These are phyloP conservation scores for Monochamus alternatus DNA, from an alignment of 2,888 invertebrate species.

Conservation along the genomic window DNA sequence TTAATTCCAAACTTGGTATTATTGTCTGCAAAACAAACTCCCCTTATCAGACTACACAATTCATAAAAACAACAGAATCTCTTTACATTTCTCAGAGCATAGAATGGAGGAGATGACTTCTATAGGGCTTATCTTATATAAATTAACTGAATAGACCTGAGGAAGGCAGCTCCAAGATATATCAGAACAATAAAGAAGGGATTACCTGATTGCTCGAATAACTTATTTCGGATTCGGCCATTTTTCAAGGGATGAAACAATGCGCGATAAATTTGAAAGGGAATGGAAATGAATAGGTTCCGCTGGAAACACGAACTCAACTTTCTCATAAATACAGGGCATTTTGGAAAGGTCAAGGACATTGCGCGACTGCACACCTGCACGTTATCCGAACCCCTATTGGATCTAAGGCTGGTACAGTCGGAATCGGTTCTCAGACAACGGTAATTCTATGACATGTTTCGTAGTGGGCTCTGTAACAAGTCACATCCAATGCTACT, in stretches of 20 bases:
- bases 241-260: conserved; percentile 9
- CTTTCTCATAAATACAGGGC: too few relatives aligned
- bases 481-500: too few relatives aligned
- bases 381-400: too few relatives aligned
- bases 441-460: too few relatives aligned
- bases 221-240: conserved; percentile 9
- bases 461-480: too few relatives aligned
- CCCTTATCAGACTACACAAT: not conserved
- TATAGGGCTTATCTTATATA: conserved; percentile 10
- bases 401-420: too few relatives aligned
- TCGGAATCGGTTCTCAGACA: too few relatives aligned
- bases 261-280: not conserved
- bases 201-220: conserved; percentile 11
- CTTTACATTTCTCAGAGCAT: not conserved
- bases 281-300: not conserved
- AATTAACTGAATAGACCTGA: conserved; percentile 18
- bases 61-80: not conserved
- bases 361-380: too few relatives aligned
- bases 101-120: conserved; percentile 6
- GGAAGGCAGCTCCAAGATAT: not conserved
- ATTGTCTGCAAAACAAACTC: not conserved
- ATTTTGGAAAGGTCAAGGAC: too few relatives aligned
- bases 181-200: conserved; percentile 14
- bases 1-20: conserved; percentile 3
- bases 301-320: too few relatives aligned